These are phyloP conservation scores for Megaustenia siamemsis DNA, from an alignment of 2,888 invertebrate genomes.

Conservation along the genomic window DNA sequence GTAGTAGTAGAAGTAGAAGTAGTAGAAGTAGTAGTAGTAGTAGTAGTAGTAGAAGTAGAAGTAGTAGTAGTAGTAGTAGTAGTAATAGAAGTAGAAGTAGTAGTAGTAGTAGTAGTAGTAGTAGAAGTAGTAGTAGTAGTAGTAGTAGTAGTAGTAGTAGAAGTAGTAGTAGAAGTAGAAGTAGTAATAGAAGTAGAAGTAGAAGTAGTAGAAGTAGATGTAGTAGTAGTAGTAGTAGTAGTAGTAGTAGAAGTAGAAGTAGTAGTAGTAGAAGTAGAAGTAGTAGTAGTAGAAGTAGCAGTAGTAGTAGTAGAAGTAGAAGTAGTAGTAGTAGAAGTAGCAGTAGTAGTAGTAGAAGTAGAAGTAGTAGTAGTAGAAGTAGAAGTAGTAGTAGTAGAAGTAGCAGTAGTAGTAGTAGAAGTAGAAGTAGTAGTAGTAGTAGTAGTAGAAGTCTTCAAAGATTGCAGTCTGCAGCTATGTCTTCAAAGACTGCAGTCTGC, in stretches of 20 bases:
- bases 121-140: neutral
- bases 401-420: conserved; percentile 2
- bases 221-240: neutral
- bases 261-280: neutral
- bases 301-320: too few species aligned
- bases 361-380: neutral
- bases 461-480: too few species aligned
- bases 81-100: neutral
- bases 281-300: too few species aligned
- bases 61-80: too few species aligned
- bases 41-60: too few species aligned
- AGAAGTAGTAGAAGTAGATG: neutral
- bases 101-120: conserved; percentile 15
- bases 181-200: neutral
- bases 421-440: neutral
- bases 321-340: conserved; percentile 5
- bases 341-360: conserved; percentile 1
- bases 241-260: neutral
- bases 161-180: conserved; percentile 4
- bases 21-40: neutral
- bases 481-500: too few species aligned
- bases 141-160: neutral
- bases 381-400: neutral
- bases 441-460: neutral
- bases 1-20: conserved; percentile 8